Evolutionary conservation across 2,888 invertebrate genomes (phyloP).

Genomic region (Limnephilus marmoratus): DNA sequence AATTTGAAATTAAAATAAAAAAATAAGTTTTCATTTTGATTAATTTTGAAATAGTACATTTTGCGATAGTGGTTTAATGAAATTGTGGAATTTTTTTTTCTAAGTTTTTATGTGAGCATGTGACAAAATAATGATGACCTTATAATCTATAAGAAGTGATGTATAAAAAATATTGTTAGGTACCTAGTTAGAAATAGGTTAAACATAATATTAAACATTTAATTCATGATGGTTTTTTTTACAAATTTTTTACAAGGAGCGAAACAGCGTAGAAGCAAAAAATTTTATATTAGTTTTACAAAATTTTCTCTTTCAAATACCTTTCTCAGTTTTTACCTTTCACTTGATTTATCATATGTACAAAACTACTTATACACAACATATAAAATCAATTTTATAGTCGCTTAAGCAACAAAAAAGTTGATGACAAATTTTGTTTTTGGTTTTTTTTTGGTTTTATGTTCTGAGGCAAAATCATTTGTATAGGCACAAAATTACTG

Average conservation of each 20-base stretch:
- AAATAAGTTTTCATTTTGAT: background rate
- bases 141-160: background rate
- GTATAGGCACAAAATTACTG: slow-evolving; percentile 2
- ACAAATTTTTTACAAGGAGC: slow-evolving; percentile 9
- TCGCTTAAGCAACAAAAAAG: background rate
- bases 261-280: background rate
- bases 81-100: background rate
- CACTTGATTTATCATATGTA: background rate
- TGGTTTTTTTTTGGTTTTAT: background rate
- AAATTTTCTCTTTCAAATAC: background rate
- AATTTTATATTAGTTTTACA: background rate
- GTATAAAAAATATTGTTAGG: background rate
- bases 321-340: background rate
- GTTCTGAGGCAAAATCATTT: background rate
- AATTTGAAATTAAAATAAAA: background rate
- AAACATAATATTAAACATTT: background rate
- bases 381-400: background rate
- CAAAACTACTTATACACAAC: background rate
- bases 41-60: background rate
- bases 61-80: background rate
- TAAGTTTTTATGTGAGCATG: background rate
- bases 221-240: background rate
- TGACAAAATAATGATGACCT: background rate
- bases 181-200: background rate
- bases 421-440: background rate